Percentiles rank a stretch among this genome's conserved stretches.
phyloP scores from a whole-genome alignment of 1,140 invertebrate genomes.

The Parasteatoda tepidariorum region DNA sequence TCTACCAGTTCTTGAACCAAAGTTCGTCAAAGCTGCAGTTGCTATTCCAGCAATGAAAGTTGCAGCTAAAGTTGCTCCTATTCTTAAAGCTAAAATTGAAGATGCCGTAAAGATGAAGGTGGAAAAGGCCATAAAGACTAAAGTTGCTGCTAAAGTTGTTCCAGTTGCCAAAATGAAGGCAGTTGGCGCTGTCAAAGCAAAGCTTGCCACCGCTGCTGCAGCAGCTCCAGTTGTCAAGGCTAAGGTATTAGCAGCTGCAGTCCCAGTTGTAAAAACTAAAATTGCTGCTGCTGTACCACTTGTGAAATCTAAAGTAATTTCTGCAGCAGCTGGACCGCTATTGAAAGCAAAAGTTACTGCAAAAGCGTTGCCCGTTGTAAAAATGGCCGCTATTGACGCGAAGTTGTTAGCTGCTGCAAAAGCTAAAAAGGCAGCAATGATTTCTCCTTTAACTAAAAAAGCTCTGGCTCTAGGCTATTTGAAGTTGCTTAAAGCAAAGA shows the following conservation, averaged over 20 bases:
- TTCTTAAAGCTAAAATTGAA: background rate
- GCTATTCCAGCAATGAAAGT: background rate
- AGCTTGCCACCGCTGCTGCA: background rate
- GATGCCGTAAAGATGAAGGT: constrained; percentile 11
- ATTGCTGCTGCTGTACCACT: background rate
- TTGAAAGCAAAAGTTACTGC: background rate
- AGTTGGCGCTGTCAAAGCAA: background rate
- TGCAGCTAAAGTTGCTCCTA: constrained; percentile 13
- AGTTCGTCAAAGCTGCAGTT: background rate
- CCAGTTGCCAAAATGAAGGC: background rate
- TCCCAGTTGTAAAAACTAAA: constrained; percentile 27
- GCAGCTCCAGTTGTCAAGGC: background rate
- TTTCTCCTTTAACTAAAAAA: constrained; percentile 48
- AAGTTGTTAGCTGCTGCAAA: background rate
- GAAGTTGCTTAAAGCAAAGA: constrained; percentile 52
- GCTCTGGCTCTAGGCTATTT: constrained; percentile 34
- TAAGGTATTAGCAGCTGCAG: background rate
- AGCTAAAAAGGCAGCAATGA: constrained; percentile 25
- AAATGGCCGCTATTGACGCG: constrained; percentile 1
- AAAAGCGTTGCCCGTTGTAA: background rate
- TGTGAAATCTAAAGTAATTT: constrained; percentile 1
- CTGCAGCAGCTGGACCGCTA: background rate
- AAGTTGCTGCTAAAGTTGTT: background rate
- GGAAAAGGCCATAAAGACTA: no score
- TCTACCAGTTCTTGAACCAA: background rate